Base-by-base conservation (phyloP, 2,113 vertebrate genomes). In the Notothenia coriiceps region DNA sequence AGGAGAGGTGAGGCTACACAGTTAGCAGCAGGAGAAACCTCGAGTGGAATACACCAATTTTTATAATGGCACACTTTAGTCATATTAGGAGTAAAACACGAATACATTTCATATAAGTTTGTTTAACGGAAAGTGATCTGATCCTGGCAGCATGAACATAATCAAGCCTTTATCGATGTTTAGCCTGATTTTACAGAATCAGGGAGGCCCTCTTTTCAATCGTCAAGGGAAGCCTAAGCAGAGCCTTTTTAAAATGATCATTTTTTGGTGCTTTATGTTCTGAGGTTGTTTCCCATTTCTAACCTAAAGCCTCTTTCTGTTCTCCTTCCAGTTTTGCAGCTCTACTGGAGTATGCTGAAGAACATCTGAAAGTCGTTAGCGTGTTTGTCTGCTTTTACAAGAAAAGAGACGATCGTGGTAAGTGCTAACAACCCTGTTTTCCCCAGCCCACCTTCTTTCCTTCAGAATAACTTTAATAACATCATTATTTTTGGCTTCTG, bases 381-480 rank as follows among this genome's bases (percentile, higher is more conserved):
- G 95, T 95, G 74, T 95, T 94, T 81, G 93, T 96, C 92, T 96
- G 95, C 92, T 96, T 96, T 88, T 96, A 96, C 89, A 96, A 96
- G 93, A 95, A 92, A 92, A 81, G 95, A 92, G 95, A 96, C 67
- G 95, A 96, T 86, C 92, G 95, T 86, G 94, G 95, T 96, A 91
- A 0, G 94, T 91, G 59, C 72, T 0, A 8, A 71, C 74, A 55
- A 3, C 2, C 47, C 25, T 7, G 0, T 62, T 70, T 47, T 60
- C 10, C 10, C 18, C 6, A 33, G 6, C 18, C 25, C 51, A 66
- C 29, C 5, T 43, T 59, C 29, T 64, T 74, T 69, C 4, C 44
- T 56, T 49, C 11, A 15, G 17, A 7, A 29, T 2, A 43, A 2
- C 6, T 50, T 12, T 8, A 2, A 60, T 40, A 11, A 40, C 20